Conservation (phyloP, 2,797 vertebrate genomes). For the Phataginus tetradactyla region DNA sequence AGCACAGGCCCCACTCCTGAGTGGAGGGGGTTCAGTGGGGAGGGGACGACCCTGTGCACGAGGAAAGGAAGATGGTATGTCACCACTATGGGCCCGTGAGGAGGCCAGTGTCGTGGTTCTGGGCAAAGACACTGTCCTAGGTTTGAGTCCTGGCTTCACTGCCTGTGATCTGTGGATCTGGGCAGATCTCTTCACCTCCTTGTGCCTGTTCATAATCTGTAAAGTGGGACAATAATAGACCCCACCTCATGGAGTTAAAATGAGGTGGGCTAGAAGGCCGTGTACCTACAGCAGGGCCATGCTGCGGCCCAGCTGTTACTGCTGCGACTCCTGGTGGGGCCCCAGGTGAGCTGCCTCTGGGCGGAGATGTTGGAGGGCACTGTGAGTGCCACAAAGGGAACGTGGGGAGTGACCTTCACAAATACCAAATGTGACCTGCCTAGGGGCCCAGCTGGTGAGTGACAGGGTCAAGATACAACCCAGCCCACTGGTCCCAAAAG, state of each 20-base stretch:
- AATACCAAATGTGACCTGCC: neutral
- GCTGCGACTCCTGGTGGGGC: neutral
- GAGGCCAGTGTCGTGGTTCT: rapidly evolving
- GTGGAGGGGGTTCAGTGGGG: neutral
- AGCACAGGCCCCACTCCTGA: rapidly evolving
- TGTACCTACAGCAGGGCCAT: rapidly evolving
- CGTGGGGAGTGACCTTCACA: neutral
- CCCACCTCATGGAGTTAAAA: neutral
- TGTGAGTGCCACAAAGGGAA: neutral
- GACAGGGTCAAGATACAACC: neutral
- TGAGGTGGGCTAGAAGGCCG: neutral
- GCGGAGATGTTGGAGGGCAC: neutral
- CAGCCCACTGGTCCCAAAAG: neutral
- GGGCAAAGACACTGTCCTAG: neutral
- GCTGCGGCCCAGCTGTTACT: too few species aligned
- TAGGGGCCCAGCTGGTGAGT: neutral
- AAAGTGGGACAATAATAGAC: neutral
- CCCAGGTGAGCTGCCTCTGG: neutral
- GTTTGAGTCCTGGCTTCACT: neutral
- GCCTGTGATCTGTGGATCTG: neutral
- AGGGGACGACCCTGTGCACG: neutral
- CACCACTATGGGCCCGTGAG: neutral
- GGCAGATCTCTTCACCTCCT: neutral
- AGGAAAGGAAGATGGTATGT: neutral
- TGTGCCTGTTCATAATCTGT: neutral